phyloP scores from a whole-genome alignment of 1,140 invertebrate species.

The Bombus affinis region DNA sequence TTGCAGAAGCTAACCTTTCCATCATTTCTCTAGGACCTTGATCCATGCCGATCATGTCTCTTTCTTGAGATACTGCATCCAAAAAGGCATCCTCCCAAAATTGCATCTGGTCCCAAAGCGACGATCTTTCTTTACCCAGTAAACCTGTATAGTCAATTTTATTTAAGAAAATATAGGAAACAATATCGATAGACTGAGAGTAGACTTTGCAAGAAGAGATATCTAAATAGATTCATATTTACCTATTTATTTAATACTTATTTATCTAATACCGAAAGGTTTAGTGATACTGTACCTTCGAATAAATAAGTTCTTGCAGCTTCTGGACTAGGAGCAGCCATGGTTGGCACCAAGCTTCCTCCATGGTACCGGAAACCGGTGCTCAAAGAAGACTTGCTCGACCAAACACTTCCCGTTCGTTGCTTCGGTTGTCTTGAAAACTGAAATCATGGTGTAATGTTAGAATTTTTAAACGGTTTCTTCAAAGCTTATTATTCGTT shows the following conservation, averaged over 20 bases:
- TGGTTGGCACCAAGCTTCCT: slow-evolving; percentile 93
- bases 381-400: slow-evolving; percentile 94
- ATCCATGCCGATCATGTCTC: slow-evolving; percentile 99
- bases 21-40: slow-evolving; percentile 99
- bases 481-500: neutral
- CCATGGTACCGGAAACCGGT: slow-evolving; percentile 94
- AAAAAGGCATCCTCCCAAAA: slow-evolving; percentile 99
- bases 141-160: slow-evolving; percentile 65
- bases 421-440: slow-evolving; percentile 87
- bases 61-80: slow-evolving; percentile 98
- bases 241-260: neutral
- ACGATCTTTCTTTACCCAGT: slow-evolving; percentile 89
- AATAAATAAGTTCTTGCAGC: slow-evolving; percentile 95
- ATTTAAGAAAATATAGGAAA: neutral
- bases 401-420: slow-evolving; percentile 94
- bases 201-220: no score
- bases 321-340: slow-evolving; percentile 91
- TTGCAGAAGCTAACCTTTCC: slow-evolving; percentile 88
- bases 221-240: neutral
- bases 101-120: slow-evolving; percentile 99
- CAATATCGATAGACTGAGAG: no score
- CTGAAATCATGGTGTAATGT: slow-evolving; percentile 76
- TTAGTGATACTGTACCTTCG: slow-evolving; percentile 85
- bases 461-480: neutral
- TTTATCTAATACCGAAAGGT: neutral